Percentiles rank a stretch among this genome's conserved stretches.
Conservation (phyloP, 2,113 vertebrate genomes). For the Chrysemys picta region DNA sequence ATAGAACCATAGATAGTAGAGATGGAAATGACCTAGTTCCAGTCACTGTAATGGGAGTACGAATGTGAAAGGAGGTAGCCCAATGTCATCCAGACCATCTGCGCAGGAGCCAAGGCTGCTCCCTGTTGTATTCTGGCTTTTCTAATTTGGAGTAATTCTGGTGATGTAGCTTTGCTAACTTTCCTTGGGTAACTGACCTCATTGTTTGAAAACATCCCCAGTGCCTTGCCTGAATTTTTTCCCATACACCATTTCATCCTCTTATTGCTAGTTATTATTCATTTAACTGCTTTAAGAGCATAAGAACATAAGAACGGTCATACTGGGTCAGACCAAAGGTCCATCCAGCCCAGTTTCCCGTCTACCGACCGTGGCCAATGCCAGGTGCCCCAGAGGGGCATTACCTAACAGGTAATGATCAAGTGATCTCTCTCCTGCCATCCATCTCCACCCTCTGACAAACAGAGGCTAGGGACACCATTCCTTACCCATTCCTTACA, state of each 20-base stretch:
- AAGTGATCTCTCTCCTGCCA: too few relatives aligned
- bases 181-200: not conserved
- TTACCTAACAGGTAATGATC: too few relatives aligned
- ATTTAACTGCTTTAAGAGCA: not conserved
- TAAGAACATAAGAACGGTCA: too few relatives aligned
- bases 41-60: not conserved
- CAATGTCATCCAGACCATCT: not conserved
- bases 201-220: not conserved
- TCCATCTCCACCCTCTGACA: too few relatives aligned
- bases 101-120: fast-evolving
- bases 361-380: too few relatives aligned
- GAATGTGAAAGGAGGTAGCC: not conserved
- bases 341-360: too few relatives aligned
- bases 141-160: not conserved
- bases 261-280: not conserved
- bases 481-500: too few relatives aligned
- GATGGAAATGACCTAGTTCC: slow-evolving; percentile 6
- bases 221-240: not conserved
- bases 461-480: too few relatives aligned
- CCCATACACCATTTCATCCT: slow-evolving; percentile 3
- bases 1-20: slow-evolving; percentile 28
- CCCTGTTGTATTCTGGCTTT: not conserved
- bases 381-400: too few relatives aligned
- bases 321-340: too few relatives aligned
- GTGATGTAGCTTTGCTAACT: not conserved